Base-by-base conservation (phyloP, 2,888 invertebrate species). In the Volucella bombylans region DNA sequence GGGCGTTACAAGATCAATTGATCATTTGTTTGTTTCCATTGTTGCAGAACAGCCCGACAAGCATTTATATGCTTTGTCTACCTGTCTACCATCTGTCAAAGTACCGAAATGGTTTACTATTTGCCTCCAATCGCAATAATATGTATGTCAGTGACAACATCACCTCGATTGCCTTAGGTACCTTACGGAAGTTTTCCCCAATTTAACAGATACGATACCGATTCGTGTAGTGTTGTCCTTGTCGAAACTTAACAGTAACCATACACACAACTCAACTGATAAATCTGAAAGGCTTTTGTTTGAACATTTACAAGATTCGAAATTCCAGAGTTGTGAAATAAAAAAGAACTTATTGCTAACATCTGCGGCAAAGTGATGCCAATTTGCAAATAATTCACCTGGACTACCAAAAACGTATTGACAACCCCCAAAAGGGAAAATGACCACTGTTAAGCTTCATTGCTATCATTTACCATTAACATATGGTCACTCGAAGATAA, bases 401-500 rank as follows among this genome's bases (percentile, higher is more conserved):
- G 12, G 39, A 1, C n/a, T 15, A 74, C 43, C 50, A 18, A 47
- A 57, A 52, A 65, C 38, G 39, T 50, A 14, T 18, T 23, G 8
- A 23, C 14, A 54, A 41, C 72, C 79, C 59, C 43, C 43, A 76
- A 62, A 85, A 76, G 80, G 74, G 18, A 49, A 71, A 23, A 9
- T 39, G 12, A 72, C 54, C 54, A 62, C 41, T 61, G 67, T 59
- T 64, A 52, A 77, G 59, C 69, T 71, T 69, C 74, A 67, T 71
- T 61, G 57, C 85, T 76, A 80, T 83, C 79, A 74, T 79, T 79
- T 79, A 67, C 72, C 78, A 79, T 74, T 71, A 79, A 83, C 79
- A 74, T 83, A 83, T 76, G 85, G 80, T 71, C 68, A 18, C 45
- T 45, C n/a, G 52, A 39, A 50, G 57, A 83, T 54, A 80, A 72